Base-by-base conservation (phyloP, 2,888 invertebrate species). In the Seira sanloemensis region DNA sequence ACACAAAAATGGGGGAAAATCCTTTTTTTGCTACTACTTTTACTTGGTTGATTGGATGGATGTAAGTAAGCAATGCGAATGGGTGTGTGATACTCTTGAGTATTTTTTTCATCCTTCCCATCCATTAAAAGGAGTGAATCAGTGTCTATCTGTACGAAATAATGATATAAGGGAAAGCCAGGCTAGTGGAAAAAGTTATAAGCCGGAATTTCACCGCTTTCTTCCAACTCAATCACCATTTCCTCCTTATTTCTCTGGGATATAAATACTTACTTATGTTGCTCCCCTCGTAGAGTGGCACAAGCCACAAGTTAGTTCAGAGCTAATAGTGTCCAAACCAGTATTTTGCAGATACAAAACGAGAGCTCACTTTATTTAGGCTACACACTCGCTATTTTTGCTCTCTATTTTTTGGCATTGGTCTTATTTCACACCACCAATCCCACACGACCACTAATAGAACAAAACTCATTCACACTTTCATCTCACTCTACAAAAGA, bases 181-280 rank as follows among this genome's bases (percentile, higher is more conserved):
- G 19, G 66, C 19, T 26, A 85, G 76, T 85, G 81, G 72, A 76
- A 78, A 77, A 78, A 76, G 74, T 78, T 62, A 26, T 50, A 85
- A 76, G 77, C 71, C 81, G 82, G 79, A 78, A 83, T 81, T 78
- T 81, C 71, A 54, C 37, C 78, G 76, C 50, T 65, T 69, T 69
- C 85, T 75, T 78, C n/a, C 85, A 85, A 86, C 82, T 81, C 86
- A 86, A 86, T 86, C 86, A 82, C 86, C 76, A 78, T 73, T 78
- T 86, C 86, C 86, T 83, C 19, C 27, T 1, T 7, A 50, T 67
- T 9, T 62, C 7, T 16, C 21, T 19, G 62, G n/a, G 7, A 4
- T 62, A 9, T 46, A 16, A 12, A 46, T 16, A 46, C 16, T 12
- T 9, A 46, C 50, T n/a, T n/a, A n/a, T n/a, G n/a, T n/a, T n/a